Conservation (phyloP, 2,888 invertebrate genomes). For the Archips crataeganus region DNA sequence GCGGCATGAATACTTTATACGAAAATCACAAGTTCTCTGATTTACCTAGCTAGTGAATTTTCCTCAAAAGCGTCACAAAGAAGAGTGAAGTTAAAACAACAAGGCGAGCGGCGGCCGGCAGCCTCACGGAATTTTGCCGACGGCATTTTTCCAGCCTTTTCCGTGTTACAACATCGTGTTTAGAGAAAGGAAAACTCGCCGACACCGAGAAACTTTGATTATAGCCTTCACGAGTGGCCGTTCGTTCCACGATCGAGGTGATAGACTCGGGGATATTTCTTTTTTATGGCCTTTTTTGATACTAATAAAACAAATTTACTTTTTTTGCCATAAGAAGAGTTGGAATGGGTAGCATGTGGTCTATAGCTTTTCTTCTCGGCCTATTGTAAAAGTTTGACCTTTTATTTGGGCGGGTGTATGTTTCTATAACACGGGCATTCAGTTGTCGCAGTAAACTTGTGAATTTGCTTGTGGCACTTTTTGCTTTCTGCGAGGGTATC, state of each 20-base stretch:
- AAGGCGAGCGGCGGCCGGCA: constrained; percentile 60
- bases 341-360: constrained; percentile 72
- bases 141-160: constrained; percentile 83
- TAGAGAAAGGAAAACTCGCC: constrained; percentile 83
- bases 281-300: constrained; percentile 82
- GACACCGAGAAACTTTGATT: constrained; percentile 83
- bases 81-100: constrained; percentile 74
- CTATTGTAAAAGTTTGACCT: constrained; percentile 72
- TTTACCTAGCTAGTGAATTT: constrained; percentile 69
- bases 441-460: constrained; percentile 57
- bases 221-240: constrained; percentile 82
- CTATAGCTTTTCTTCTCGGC: constrained; percentile 65
- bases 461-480: constrained; percentile 61
- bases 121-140: constrained; percentile 73
- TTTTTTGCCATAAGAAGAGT: constrained; percentile 71
- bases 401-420: constrained; percentile 63
- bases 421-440: constrained; percentile 53
- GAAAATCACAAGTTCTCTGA: constrained; percentile 56
- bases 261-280: constrained; percentile 80
- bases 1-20: constrained; percentile 49
- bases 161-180: constrained; percentile 83
- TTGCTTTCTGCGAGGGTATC: constrained; percentile 57
- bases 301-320: constrained; percentile 84
- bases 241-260: constrained; percentile 78
- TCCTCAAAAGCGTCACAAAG: constrained; percentile 72